Evolutionary conservation across 2,888 invertebrate genomes (phyloP).

Genomic region (Lissonota sp.): DNA sequence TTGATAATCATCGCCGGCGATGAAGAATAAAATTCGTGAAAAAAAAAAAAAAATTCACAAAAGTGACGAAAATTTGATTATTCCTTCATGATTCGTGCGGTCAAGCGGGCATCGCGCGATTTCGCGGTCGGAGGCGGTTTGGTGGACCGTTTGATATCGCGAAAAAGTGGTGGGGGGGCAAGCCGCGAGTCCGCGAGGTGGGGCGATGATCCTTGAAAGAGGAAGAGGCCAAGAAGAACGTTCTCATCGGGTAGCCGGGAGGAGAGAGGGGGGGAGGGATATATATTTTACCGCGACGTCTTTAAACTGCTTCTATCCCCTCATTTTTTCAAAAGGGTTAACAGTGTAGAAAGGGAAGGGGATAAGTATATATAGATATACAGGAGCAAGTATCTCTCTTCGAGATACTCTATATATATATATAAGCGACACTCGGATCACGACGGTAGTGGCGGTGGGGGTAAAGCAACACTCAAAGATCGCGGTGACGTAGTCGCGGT

Average conservation of each 20-base stretch:
- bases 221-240: conserved; percentile 1
- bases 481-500: conserved; percentile 81
- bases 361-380: conserved; percentile 14
- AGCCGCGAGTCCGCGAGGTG: conserved; percentile 56
- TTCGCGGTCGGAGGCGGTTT: conserved; percentile 37
- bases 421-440: neutral
- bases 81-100: no score
- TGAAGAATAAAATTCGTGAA: no score
- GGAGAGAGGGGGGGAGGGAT: conserved; percentile 55
- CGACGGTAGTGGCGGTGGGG: conserved; percentile 71
- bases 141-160: conserved; percentile 34
- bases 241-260: conserved; percentile 35
- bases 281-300: conserved; percentile 24
- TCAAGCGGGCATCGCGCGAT: neutral
- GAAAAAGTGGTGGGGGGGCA: conserved; percentile 37
- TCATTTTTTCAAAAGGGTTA: conserved; percentile 14
- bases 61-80: neutral
- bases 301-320: conserved; percentile 37
- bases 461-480: conserved; percentile 81
- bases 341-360: conserved; percentile 60
- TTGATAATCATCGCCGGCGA: no score
- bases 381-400: conserved; percentile 47
- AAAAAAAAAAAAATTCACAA: neutral
- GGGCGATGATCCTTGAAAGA: conserved; percentile 38
- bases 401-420: neutral